Conservation (phyloP, 2,797 vertebrate genomes). For the Sebastes vulpes region DNA sequence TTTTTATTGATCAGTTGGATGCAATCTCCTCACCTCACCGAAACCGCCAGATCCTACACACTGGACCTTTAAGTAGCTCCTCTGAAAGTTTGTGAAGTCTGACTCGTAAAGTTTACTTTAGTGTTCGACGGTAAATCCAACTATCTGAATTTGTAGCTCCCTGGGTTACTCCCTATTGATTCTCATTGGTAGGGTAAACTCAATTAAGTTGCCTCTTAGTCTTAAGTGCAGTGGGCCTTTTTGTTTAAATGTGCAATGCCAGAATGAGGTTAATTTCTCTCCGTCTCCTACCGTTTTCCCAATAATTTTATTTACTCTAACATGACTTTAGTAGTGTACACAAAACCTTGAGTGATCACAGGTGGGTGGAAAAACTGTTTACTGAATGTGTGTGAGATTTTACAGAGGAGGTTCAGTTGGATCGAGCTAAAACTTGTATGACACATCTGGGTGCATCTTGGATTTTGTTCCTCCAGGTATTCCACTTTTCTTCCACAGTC, state of each 20-base stretch:
- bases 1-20: too few species aligned
- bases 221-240: background rate
- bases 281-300: background rate
- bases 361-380: background rate
- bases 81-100: background rate
- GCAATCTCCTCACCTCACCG: too few species aligned
- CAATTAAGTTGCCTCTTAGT: background rate
- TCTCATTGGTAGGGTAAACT: background rate
- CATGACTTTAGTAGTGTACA: background rate
- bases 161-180: constrained; percentile 5
- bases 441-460: background rate
- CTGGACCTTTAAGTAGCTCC: background rate
- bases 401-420: background rate
- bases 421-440: background rate
- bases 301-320: background rate
- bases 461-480: background rate
- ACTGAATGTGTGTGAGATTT: background rate
- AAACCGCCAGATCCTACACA: too few species aligned
- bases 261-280: background rate
- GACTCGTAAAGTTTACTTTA: background rate
- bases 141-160: background rate
- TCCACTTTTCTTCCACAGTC: background rate
- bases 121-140: background rate
- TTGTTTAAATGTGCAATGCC: background rate
- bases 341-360: background rate